Conservation (phyloP, 2,113 vertebrate species). For the Aptenodytes forsteri region DNA sequence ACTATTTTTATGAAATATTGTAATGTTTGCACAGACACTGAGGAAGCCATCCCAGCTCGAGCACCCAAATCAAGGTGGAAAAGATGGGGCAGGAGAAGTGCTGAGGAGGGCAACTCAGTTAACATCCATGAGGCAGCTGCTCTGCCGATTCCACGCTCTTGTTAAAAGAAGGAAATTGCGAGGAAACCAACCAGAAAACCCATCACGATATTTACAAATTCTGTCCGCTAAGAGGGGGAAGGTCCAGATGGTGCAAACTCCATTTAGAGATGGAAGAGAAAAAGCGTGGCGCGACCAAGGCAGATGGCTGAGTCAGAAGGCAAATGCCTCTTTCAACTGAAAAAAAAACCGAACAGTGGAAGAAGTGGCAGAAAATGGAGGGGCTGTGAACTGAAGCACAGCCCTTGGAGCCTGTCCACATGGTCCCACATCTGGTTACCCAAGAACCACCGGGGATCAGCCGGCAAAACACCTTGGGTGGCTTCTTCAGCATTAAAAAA, state of each 20-base stretch:
- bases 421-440: not conserved
- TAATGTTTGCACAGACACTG: not conserved
- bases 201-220: not conserved
- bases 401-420: not conserved
- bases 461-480: not conserved
- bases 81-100: not conserved
- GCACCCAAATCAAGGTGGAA: not conserved
- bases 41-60: not conserved
- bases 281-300: not conserved
- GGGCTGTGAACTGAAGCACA: not conserved
- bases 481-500: not conserved
- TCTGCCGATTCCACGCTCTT: rapidly evolving
- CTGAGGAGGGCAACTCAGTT: not conserved
- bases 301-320: not conserved
- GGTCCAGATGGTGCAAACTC: not conserved
- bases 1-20: not conserved
- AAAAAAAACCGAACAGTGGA: not conserved
- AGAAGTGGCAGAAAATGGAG: not conserved
- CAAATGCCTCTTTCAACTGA: not conserved
- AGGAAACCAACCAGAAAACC: not conserved
- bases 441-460: not conserved
- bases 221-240: not conserved
- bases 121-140: not conserved
- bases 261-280: not conserved
- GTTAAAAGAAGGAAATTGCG: not conserved